A percentile compares a stretch with the other conserved stretches of the same genome.
phyloP scores from a whole-genome alignment of 2,797 vertebrate species.

The Apogon talboti region DNA sequence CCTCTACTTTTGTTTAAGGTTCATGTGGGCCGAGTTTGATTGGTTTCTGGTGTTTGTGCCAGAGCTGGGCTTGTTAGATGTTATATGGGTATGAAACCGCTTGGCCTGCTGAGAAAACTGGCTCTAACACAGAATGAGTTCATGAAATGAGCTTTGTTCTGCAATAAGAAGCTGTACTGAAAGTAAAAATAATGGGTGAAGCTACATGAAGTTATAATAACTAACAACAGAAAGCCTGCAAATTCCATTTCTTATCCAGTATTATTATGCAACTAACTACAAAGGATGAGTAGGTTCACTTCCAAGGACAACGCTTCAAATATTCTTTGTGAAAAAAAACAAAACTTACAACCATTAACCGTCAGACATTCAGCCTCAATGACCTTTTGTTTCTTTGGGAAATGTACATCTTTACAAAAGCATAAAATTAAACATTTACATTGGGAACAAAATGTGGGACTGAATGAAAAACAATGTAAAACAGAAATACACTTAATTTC shows the following conservation, averaged over 20 bases:
- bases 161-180: slow-evolving; percentile 1
- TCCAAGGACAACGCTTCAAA: not conserved
- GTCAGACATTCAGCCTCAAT: not conserved
- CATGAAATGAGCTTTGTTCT: slow-evolving; percentile 23
- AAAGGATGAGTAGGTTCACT: not conserved
- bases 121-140: slow-evolving; percentile 24
- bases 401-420: not conserved
- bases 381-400: not conserved
- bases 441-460: too few relatives aligned
- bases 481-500: not conserved
- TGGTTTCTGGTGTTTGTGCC: slow-evolving; percentile 83
- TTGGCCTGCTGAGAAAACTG: slow-evolving; percentile 25
- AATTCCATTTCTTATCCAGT: not conserved
- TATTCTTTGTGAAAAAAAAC: not conserved
- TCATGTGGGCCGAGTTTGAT: slow-evolving; percentile 83
- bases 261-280: not conserved
- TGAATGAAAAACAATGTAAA: not conserved
- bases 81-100: slow-evolving; percentile 55
- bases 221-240: not conserved
- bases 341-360: too few relatives aligned
- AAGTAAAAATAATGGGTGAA: slow-evolving; percentile 13
- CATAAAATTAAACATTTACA: too few relatives aligned
- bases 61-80: slow-evolving; percentile 73
- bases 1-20: slow-evolving; percentile 93
- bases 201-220: slow-evolving; percentile 6